Evolutionary conservation across 1,140 invertebrate species (phyloP), one percentile per base, ranked within the genome.

Genomic region (Pseudomyrmex concolor): DNA sequence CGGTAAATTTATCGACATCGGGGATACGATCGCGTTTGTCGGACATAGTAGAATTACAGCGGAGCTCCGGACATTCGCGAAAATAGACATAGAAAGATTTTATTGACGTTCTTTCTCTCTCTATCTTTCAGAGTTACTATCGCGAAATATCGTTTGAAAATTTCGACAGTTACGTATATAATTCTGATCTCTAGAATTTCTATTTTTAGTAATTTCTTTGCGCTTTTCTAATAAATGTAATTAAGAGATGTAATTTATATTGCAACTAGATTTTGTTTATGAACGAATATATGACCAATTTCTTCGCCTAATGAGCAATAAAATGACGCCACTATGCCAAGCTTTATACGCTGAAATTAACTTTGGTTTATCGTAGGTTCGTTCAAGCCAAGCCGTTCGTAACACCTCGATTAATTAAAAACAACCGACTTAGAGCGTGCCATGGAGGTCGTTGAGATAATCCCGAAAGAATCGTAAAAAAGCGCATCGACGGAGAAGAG

Each of bases 351-450:
- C 64, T 50, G 62, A 51, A 64, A 51, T 64, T 76, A 76, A 66
- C 8, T 34, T 64, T 3, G 15, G 48, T 74, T 51, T 64, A 76
- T 19, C 51, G 34, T 34, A 76, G 43, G 60, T n/a, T 66, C 62
- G 34, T 67, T 66, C 7, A 25, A 66, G 43, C 12, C 48, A 76
- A 67, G 43, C 10, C 22, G 45, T 19, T 19, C 9, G 45, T 76
- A 76, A 76, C 17, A 54, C 48, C 34, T 67, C 25, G 17, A 77
- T 77, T 68, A 55, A 67, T 77, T 67, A 67, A 50, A 77, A 55
- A 64, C 57, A 82, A 81, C 45, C 25, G 51, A 34, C 57, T 83
- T 57, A n/a, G 25, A 48, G 25, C 59, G 2, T 43, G 13, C 48
- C 10, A 45, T 77, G 19, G 22, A 34, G 9, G 34, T 50, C 15